Conservation (phyloP, 2,797 vertebrate species). For the Thunnus albacares region DNA sequence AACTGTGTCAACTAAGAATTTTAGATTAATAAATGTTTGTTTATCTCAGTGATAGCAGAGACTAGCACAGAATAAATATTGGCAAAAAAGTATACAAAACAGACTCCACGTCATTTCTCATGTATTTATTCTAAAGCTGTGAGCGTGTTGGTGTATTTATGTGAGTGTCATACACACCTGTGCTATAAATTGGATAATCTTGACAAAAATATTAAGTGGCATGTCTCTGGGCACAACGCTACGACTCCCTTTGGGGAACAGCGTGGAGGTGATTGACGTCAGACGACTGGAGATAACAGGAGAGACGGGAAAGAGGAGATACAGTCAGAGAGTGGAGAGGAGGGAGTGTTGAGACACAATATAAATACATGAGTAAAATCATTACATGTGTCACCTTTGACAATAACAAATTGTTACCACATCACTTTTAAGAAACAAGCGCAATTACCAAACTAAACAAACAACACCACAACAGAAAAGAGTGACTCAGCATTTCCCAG, state of each 20-base stretch:
- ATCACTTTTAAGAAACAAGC: neutral
- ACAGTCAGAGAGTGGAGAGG: neutral
- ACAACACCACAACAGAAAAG: neutral
- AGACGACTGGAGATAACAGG: conserved; percentile 88
- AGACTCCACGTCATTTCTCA: neutral
- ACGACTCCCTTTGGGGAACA: conserved; percentile 98
- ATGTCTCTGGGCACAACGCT: conserved; percentile 98
- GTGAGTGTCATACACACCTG: conserved; percentile 86
- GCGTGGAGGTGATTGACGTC: conserved; percentile 96
- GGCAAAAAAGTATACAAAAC: conserved; percentile 9
- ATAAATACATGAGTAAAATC: neutral
- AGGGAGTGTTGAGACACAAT: neutral
- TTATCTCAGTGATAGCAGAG: conserved; percentile 2
- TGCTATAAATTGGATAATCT: conserved; percentile 99
- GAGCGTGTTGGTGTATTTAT: neutral
- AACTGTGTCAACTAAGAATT: neutral
- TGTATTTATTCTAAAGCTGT: neutral
- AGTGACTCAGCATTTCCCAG: neutral
- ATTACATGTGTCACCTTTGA: neutral
- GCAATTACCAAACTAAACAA: neutral
- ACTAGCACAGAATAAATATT: neutral
- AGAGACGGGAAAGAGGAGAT: neutral
- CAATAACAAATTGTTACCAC: neutral
- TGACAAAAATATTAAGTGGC: conserved; percentile 99
- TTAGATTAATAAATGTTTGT: neutral